Conservation (phyloP, 1,140 invertebrate species). For the Paramacrobiotus metropolitanus region DNA sequence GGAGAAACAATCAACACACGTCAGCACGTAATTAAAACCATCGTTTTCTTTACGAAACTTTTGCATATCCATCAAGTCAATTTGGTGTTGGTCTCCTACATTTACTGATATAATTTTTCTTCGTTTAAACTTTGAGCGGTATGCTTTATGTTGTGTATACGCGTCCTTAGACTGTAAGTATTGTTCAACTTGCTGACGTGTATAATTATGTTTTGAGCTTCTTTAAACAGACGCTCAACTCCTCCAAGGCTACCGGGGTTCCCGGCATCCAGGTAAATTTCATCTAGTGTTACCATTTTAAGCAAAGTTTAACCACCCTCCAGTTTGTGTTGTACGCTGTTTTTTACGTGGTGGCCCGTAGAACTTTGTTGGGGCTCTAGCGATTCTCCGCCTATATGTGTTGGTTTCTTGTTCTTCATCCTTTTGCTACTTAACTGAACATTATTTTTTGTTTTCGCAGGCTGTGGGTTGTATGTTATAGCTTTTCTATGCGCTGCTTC, state of each 20-base stretch:
- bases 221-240: not conserved
- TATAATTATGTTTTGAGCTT: not conserved
- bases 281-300: no score
- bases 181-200: not conserved
- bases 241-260: not conserved
- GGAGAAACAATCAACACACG: slow-evolving; percentile 14
- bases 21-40: slow-evolving; percentile 13
- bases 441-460: no score
- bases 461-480: no score
- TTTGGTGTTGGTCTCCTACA: slow-evolving; percentile 14
- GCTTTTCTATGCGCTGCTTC: no score
- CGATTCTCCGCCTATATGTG: no score
- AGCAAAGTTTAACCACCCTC: no score
- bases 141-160: not conserved
- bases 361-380: no score
- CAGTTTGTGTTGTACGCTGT: no score
- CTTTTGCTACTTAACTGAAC: no score
- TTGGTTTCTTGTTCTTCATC: no score
- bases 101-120: not conserved
- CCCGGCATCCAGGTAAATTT: not conserved
- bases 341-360: no score
- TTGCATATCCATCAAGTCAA: slow-evolving; percentile 14
- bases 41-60: slow-evolving; percentile 11
- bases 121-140: not conserved
- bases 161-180: not conserved